Evolutionary conservation across 2,888 invertebrate genomes (phyloP).

Genomic region (Orchestes rusci): DNA sequence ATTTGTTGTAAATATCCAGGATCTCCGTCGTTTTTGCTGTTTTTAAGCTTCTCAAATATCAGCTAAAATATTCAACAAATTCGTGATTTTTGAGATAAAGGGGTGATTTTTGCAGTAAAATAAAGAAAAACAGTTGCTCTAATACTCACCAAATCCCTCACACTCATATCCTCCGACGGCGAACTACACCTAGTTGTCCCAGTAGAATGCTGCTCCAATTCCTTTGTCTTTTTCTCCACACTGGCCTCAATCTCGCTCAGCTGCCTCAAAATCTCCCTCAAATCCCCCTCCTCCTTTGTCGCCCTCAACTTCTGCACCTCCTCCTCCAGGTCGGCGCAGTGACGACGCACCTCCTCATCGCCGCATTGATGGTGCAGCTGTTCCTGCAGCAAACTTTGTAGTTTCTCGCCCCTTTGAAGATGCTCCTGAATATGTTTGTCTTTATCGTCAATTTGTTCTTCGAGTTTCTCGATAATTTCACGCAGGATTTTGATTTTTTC

Average conservation of each 20-base stretch:
- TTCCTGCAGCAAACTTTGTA: no score
- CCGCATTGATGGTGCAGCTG: constrained; percentile 47
- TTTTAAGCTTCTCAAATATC: no score
- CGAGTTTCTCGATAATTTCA: constrained; percentile 71
- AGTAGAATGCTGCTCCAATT: constrained; percentile 66
- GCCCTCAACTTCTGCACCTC: constrained; percentile 39
- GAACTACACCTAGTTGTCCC: constrained; percentile 63
- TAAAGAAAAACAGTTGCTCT: no score
- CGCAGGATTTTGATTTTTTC: constrained; percentile 67
- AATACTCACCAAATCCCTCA: constrained; percentile 49
- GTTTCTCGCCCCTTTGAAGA: constrained; percentile 58
- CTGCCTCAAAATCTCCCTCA: constrained; percentile 43
- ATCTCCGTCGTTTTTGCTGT: no score
- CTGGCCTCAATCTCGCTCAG: constrained; percentile 59
- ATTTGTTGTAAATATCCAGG: no score
- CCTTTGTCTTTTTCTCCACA: constrained; percentile 63
- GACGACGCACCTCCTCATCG: constrained; percentile 43
- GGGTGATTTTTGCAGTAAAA: no score
- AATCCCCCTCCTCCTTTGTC: constrained; percentile 39
- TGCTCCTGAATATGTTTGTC: no score
- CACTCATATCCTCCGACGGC: constrained; percentile 77
- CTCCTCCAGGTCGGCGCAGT: constrained; percentile 46
- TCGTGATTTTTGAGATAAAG: no score
- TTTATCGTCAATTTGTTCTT: no score
- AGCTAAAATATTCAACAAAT: no score